phyloP scores from a whole-genome alignment of 2,888 invertebrate genomes.

The Empis livida region DNA sequence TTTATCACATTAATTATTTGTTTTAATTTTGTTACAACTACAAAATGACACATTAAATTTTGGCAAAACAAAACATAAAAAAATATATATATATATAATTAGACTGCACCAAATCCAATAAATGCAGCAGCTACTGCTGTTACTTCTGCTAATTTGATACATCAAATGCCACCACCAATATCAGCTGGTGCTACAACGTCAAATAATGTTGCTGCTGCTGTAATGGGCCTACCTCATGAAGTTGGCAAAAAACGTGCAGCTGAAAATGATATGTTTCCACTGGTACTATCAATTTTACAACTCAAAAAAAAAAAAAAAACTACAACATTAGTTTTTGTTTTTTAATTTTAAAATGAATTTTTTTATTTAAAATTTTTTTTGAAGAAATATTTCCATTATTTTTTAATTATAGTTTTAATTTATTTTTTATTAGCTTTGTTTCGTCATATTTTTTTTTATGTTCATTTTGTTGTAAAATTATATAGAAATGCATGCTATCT shows the following conservation, averaged over 20 bases:
- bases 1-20: background rate
- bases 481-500: too few species aligned
- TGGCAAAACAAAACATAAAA: conserved; percentile 4
- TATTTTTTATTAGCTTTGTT: background rate
- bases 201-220: conserved; percentile 43
- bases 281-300: conserved; percentile 53
- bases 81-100: conserved; percentile 11
- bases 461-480: too few species aligned
- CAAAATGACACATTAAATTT: background rate
- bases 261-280: conserved; percentile 75
- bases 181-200: conserved; percentile 38
- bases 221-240: conserved; percentile 51
- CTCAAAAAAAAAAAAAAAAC: background rate
- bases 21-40: background rate
- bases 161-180: conserved; percentile 25
- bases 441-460: too few species aligned
- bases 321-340: conserved; percentile 27
- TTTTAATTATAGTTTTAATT: conserved; percentile 8
- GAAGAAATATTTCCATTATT: background rate
- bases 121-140: conserved; percentile 21
- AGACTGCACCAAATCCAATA: conserved; percentile 31
- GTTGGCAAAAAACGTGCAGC: conserved; percentile 92
- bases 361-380: conserved; percentile 7
- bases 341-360: conserved; percentile 16
- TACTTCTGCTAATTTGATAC: conserved; percentile 29